These are phyloP conservation scores for Epizoanthus illoricatus DNA, from an alignment of 92 coral and sea anemone genomes.

Conservation along the genomic window DNA sequence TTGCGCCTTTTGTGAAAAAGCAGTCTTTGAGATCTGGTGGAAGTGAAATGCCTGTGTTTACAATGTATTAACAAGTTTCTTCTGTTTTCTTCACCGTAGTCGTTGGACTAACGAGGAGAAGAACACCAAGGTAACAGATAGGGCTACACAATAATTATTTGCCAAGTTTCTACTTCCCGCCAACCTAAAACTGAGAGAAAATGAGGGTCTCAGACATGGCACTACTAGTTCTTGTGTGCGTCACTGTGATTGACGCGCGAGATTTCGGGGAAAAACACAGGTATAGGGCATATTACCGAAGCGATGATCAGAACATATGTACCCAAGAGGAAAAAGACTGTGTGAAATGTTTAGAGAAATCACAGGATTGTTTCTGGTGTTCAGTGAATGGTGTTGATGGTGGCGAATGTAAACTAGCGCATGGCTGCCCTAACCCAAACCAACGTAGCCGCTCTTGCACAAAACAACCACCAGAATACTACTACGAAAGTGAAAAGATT, in stretches of 20 bases:
- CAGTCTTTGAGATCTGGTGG: background rate
- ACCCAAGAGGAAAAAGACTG: slow-evolving; percentile 11
- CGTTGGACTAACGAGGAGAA: background rate
- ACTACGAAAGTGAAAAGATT: background rate
- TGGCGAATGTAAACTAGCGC: slow-evolving; percentile 3
- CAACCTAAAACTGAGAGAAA: background rate
- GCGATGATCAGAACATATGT: background rate
- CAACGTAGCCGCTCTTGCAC: background rate
- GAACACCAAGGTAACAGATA: background rate
- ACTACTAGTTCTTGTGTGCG: slow-evolving; percentile 1
- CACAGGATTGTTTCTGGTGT: slow-evolving; percentile 28
- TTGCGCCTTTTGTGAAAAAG: slow-evolving; percentile 32
- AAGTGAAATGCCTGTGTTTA: background rate
- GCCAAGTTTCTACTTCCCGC: background rate
- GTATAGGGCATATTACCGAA: background rate
- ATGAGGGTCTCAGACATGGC: slow-evolving; percentile 1
- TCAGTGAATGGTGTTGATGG: background rate
- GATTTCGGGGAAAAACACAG: background rate
- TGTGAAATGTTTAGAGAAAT: slow-evolving; percentile 3
- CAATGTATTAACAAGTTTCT: slow-evolving; percentile 5
- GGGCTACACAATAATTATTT: background rate
- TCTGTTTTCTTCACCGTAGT: slow-evolving; percentile 2
- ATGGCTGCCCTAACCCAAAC: background rate
- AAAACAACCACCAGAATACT: slow-evolving; percentile 10
- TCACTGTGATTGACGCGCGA: slow-evolving; percentile 3